phyloP scores from a whole-genome alignment of 2,113 vertebrate genomes.

The Psophia crepitans region DNA sequence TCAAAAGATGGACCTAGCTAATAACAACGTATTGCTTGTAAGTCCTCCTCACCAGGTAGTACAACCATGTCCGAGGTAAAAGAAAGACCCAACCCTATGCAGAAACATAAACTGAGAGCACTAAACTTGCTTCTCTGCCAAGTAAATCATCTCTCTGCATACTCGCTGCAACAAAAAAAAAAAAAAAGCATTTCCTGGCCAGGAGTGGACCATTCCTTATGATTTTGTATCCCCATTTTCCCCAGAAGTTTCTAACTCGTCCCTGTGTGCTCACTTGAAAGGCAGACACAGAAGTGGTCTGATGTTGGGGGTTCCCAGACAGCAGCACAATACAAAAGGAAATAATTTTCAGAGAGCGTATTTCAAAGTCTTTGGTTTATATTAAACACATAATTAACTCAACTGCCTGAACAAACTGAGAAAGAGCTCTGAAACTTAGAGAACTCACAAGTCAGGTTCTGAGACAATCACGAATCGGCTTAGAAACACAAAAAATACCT shows the following conservation, averaged over 20 bases:
- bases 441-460: not conserved
- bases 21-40: not conserved
- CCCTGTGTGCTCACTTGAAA: not conserved
- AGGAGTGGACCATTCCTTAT: not conserved
- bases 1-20: not conserved
- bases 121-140: not conserved
- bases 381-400: not conserved
- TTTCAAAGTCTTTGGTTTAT: not conserved
- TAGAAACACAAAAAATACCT: not conserved
- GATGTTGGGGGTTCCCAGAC: not conserved
- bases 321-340: not conserved
- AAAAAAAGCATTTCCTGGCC: not conserved
- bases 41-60: not conserved
- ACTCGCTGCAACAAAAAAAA: not conserved
- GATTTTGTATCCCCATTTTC: not conserved
- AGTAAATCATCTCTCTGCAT: not conserved
- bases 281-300: not conserved
- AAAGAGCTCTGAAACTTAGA: not conserved
- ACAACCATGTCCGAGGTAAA: not conserved
- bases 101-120: not conserved
- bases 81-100: not conserved
- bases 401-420: not conserved
- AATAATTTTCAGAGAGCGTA: not conserved
- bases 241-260: not conserved
- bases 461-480: not conserved